phyloP scores from a whole-genome alignment of 2,888 invertebrate genomes.

The Trichacis sp. region DNA sequence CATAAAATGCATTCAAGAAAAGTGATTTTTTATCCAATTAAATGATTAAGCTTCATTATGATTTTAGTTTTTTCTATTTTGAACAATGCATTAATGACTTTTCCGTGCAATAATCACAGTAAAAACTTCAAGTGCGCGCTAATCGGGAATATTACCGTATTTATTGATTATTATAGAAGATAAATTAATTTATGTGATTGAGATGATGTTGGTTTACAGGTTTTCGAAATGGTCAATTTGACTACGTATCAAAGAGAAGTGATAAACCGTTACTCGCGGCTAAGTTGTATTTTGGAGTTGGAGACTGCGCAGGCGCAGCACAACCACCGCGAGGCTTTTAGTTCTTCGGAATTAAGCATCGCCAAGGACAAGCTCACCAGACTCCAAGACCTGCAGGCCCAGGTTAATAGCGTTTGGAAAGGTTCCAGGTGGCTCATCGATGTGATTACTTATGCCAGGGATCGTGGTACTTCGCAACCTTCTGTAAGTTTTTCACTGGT shows the following conservation, averaged over 20 bases:
- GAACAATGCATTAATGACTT: too few relatives aligned
- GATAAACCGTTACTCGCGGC: slow-evolving; percentile 89
- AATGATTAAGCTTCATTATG: too few relatives aligned
- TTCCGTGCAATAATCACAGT: too few relatives aligned
- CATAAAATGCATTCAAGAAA: too few relatives aligned
- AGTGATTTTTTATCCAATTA: too few relatives aligned
- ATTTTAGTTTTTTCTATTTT: too few relatives aligned
- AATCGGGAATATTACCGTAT: too few relatives aligned
- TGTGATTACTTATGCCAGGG: slow-evolving; percentile 92
- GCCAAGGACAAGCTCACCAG: slow-evolving; percentile 88
- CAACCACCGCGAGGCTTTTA: slow-evolving; percentile 94
- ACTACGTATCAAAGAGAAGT: slow-evolving; percentile 93
- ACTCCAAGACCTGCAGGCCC: slow-evolving; percentile 86
- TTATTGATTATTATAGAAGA: too few relatives aligned
- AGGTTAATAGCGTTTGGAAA: slow-evolving; percentile 92
- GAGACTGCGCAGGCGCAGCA: slow-evolving; percentile 93
- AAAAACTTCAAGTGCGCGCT: too few relatives aligned
- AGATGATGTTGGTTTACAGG: too few relatives aligned
- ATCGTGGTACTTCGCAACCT: slow-evolving; percentile 71
- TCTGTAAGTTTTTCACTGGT: slow-evolving; percentile 48
- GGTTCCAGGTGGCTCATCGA: slow-evolving; percentile 96
- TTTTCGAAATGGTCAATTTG: slow-evolving; percentile 94
- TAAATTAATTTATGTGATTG: too few relatives aligned
- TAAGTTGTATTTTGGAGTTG: slow-evolving; percentile 93
- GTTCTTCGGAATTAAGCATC: slow-evolving; percentile 84